These are phyloP conservation scores for Chinchilla lanigera DNA, from an alignment of 2,113 vertebrate species.

Conservation along the genomic window DNA sequence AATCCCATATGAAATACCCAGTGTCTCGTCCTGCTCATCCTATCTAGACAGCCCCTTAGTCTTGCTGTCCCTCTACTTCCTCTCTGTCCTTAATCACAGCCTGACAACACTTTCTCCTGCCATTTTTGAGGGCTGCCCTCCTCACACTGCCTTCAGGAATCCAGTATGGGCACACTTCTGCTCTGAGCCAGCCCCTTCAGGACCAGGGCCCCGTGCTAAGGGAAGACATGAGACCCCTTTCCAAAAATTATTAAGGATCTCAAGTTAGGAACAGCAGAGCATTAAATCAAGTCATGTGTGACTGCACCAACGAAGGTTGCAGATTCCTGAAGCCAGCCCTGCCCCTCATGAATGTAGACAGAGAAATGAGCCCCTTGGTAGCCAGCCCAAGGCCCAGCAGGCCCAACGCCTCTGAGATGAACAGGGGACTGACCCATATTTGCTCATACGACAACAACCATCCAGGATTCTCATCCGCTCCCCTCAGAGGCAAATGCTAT, in stretches of 20 bases:
- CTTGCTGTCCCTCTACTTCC: neutral
- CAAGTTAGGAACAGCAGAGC: neutral
- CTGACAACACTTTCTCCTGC: neutral
- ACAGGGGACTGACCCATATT: neutral
- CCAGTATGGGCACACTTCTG: fast-evolving
- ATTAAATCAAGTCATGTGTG: neutral
- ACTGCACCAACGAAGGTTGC: no score
- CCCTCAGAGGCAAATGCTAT: neutral
- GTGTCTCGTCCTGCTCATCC: neutral
- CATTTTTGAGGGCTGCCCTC: neutral
- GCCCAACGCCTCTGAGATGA: neutral
- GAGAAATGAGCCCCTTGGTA: neutral
- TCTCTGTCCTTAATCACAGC: neutral
- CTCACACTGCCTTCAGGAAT: fast-evolving
- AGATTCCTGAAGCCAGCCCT: neutral
- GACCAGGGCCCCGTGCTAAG: neutral
- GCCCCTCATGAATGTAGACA: fast-evolving
- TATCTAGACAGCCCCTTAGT: neutral
- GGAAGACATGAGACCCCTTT: neutral
- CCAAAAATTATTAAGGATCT: neutral
- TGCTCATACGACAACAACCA: neutral
- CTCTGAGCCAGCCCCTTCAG: neutral
- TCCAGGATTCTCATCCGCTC: neutral
- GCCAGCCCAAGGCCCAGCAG: neutral
- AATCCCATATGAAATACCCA: neutral